phyloP scores from a whole-genome alignment of 2,113 vertebrate species.

The Rousettus leschenaultii region DNA sequence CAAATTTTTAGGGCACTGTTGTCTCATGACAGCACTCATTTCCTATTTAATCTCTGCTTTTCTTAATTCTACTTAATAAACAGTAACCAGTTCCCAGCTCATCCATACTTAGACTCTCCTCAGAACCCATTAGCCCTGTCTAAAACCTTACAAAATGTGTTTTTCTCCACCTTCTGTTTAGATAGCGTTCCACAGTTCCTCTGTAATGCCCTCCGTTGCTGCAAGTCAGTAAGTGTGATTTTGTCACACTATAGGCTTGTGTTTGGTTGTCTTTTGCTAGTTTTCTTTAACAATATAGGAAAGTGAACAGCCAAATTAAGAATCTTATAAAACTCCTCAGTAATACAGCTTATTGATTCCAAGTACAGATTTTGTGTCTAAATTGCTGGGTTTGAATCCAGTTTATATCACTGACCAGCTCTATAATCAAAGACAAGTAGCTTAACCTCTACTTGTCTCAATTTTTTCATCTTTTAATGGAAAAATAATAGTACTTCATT shows the following conservation, averaged over 20 bases:
- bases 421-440: neutral
- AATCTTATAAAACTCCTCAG: neutral
- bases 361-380: neutral
- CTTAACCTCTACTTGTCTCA: neutral
- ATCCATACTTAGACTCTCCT: no score
- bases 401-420: neutral
- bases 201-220: neutral
- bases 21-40: neutral
- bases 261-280: neutral
- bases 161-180: neutral
- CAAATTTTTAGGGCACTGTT: neutral
- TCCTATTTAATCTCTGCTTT: neutral
- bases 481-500: neutral
- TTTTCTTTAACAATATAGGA: neutral
- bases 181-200: neutral
- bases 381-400: neutral
- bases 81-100: neutral
- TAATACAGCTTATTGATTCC: neutral
- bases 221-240: neutral
- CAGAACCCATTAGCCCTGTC: neutral
- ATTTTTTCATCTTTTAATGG: neutral
- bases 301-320: neutral
- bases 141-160: neutral
- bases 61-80: neutral
- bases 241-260: neutral